Percentiles rank a stretch among this genome's conserved stretches.
Evolutionary conservation across 2,888 invertebrate genomes (phyloP).

Genomic region (Macrostomum cliftonense): DNA sequence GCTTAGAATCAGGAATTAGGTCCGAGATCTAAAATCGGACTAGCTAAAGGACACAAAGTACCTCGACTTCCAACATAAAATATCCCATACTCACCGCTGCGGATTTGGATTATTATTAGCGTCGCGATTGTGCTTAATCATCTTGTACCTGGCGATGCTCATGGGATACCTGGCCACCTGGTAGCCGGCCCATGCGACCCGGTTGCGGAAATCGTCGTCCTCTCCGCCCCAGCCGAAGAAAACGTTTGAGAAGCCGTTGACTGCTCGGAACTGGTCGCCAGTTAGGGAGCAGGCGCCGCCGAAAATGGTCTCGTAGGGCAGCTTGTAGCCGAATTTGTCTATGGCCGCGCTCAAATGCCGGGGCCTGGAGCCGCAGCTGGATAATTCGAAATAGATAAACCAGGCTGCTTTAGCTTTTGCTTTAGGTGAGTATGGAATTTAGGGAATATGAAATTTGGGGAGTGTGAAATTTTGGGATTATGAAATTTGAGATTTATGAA

Average conservation of each 20-base stretch:
- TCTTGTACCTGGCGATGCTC: slow-evolving; percentile 17
- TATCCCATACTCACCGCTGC: slow-evolving; percentile 14
- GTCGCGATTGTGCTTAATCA: slow-evolving; percentile 17
- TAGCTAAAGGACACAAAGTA: too few species aligned
- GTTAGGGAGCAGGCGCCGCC: slow-evolving; percentile 84
- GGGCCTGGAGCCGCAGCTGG: slow-evolving; percentile 56
- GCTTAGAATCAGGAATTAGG: too few species aligned
- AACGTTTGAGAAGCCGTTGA: slow-evolving; percentile 70
- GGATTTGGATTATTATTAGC: slow-evolving; percentile 16
- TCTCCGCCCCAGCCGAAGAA: slow-evolving; percentile 98
- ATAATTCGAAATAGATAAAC: too few species aligned
- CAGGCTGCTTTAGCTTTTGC: too few species aligned
- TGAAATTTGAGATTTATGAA: too few species aligned
- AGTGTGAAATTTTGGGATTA: too few species aligned
- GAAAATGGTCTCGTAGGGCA: slow-evolving; percentile 74
- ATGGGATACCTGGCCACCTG: slow-evolving; percentile 15
- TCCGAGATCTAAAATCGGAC: too few species aligned
- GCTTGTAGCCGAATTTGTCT: slow-evolving; percentile 48
- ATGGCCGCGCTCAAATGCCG: slow-evolving; percentile 80
- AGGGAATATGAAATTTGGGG: too few species aligned
- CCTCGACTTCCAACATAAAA: too few species aligned
- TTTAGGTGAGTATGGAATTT: too few species aligned
- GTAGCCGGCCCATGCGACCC: slow-evolving; percentile 10
- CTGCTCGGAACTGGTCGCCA: slow-evolving; percentile 58
- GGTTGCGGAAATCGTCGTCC: slow-evolving; percentile 80